A percentile compares a stretch with the other conserved stretches of the same genome.
These are phyloP conservation scores for Perdita meconis DNA, from an alignment of 2,888 invertebrate species.

Conservation along the genomic window DNA sequence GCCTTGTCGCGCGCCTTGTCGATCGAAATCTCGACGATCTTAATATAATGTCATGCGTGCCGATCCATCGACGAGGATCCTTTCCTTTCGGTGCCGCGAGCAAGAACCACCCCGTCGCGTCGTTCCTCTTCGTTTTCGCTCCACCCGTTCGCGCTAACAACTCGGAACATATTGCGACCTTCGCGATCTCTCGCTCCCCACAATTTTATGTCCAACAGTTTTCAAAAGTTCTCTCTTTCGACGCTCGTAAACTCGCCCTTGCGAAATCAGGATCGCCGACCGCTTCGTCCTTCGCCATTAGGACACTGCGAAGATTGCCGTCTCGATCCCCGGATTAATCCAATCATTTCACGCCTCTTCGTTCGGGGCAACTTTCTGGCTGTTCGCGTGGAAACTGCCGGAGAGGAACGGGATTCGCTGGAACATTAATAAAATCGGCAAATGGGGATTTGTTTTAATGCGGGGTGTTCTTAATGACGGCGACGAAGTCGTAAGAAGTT, in stretches of 20 bases:
- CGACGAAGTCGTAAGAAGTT: too few species aligned
- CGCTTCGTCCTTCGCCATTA: slow-evolving; percentile 19
- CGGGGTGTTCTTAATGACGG: neutral
- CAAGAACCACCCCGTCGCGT: neutral
- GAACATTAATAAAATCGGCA: neutral
- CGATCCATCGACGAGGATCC: slow-evolving; percentile 9
- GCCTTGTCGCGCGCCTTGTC: neutral
- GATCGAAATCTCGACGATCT: slow-evolving; percentile 5
- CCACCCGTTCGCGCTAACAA: neutral
- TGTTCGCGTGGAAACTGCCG: slow-evolving; percentile 1
- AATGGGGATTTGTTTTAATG: neutral
- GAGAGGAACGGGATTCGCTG: neutral
- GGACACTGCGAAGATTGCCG: slow-evolving; percentile 2
- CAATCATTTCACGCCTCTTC: slow-evolving; percentile 47
- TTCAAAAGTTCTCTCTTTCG: neutral
- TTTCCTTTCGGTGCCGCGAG: neutral
- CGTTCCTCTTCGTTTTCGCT: neutral
- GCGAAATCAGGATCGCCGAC: slow-evolving; percentile 37
- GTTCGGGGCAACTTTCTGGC: slow-evolving; percentile 4
- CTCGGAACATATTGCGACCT: slow-evolving; percentile 2
- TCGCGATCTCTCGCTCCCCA: neutral
- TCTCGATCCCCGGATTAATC: slow-evolving; percentile 39
- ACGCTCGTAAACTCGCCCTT: slow-evolving; percentile 29
- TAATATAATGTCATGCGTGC: neutral
- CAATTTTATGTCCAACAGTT: slow-evolving; percentile 9